These are phyloP conservation scores for Rhorus exstirpatorius DNA, from an alignment of 2,888 invertebrate genomes.

Conservation along the genomic window DNA sequence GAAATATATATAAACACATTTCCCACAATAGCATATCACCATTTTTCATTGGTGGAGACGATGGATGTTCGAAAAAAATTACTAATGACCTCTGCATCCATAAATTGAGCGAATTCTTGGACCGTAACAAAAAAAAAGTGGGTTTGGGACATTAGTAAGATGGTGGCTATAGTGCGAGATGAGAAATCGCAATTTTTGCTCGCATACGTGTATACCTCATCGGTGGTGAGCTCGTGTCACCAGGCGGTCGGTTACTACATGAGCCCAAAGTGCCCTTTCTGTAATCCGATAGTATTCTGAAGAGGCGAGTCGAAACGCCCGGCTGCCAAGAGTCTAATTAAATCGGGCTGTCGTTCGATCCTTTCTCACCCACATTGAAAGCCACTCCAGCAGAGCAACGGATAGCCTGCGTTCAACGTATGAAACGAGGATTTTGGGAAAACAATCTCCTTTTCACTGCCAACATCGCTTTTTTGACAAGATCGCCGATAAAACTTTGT, in stretches of 20 bases:
- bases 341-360: conserved; percentile 63
- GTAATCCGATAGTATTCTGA: conserved; percentile 72
- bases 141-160: conserved; percentile 10
- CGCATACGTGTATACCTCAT: conserved; percentile 62
- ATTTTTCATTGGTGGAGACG: neutral
- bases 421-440: conserved; percentile 53
- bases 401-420: conserved; percentile 24
- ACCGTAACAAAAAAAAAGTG: neutral
- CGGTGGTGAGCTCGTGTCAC: conserved; percentile 56
- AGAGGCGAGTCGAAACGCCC: conserved; percentile 70
- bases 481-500: conserved; percentile 56
- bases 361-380: conserved; percentile 52
- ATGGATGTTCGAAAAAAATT: neutral
- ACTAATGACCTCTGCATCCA: neutral
- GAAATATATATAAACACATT: no score
- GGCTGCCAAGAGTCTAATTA: conserved; percentile 60
- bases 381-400: conserved; percentile 2
- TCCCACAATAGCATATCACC: no score
- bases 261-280: conserved; percentile 60
- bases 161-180: conserved; percentile 26
- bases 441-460: conserved; percentile 54
- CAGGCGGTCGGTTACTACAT: conserved; percentile 48
- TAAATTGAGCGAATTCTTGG: neutral
- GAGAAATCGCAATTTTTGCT: conserved; percentile 32
- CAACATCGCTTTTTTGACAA: conserved; percentile 50